Percentiles rank a stretch among this genome's conserved stretches.
Conservation (phyloP, 2,113 vertebrate genomes). For the Pontoporia blainvillei region DNA sequence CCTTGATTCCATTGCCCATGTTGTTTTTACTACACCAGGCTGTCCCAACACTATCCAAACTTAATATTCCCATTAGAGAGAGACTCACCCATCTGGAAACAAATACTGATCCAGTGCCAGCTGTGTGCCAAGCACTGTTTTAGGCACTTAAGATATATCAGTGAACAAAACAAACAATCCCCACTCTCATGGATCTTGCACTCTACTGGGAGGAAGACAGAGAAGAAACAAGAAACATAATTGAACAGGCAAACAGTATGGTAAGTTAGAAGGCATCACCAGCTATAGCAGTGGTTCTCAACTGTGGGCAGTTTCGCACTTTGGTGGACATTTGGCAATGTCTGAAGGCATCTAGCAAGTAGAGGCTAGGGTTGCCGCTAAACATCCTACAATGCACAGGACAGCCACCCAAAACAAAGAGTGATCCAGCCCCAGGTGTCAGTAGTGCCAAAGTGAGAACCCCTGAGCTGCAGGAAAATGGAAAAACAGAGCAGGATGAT, state of each 20-base stretch:
- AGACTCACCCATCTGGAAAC: not conserved
- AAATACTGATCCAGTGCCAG: not conserved
- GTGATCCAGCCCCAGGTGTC: not conserved
- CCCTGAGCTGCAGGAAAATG: not conserved
- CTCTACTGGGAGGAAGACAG: not conserved
- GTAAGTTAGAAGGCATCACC: not conserved
- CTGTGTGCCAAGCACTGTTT: not conserved
- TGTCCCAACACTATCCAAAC: not conserved
- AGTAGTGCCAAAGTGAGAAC: not conserved
- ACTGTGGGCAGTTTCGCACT: not conserved
- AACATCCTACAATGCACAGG: not conserved
- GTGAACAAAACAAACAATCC: not conserved
- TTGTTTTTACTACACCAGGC: not conserved
- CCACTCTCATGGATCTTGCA: not conserved
- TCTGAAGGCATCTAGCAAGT: not conserved
- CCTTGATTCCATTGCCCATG: not conserved
- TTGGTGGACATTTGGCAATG: not conserved
- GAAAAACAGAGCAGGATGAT: not conserved
- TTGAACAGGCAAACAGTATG: accelerated
- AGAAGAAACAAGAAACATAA: not conserved
- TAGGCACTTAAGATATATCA: not conserved
- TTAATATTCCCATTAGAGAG: not conserved
- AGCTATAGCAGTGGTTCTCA: not conserved
- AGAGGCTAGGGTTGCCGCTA: not conserved
- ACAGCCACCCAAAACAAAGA: not conserved